phyloP scores from a whole-genome alignment of 2,888 invertebrate genomes.

The Pimpla rufipes region DNA sequence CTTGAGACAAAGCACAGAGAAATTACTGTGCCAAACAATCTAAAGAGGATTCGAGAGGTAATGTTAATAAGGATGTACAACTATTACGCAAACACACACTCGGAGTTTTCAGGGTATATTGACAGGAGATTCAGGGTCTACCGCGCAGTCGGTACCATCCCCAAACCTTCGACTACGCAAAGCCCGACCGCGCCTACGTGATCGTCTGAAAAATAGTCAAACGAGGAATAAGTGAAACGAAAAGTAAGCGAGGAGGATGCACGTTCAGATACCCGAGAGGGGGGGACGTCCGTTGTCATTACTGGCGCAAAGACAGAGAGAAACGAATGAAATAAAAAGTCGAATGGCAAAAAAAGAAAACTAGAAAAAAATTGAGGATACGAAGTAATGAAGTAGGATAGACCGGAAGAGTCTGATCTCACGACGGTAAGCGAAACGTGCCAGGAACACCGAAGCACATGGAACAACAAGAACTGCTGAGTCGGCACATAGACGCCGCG shows the following conservation, averaged over 20 bases:
- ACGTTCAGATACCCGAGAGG: slow-evolving; percentile 7
- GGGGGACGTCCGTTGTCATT: slow-evolving; percentile 3
- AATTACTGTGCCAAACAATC: too few relatives aligned
- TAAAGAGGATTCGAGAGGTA: slow-evolving; percentile 28
- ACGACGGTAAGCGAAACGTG: slow-evolving; percentile 57
- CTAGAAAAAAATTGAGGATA: slow-evolving; percentile 10
- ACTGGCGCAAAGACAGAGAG: neutral
- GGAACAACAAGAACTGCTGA: slow-evolving; percentile 39
- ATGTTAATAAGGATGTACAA: slow-evolving; percentile 45
- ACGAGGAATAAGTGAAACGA: slow-evolving; percentile 23
- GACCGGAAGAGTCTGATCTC: slow-evolving; percentile 55
- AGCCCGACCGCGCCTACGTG: slow-evolving; percentile 79
- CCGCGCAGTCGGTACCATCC: slow-evolving; percentile 71
- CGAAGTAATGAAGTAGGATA: slow-evolving; percentile 50
- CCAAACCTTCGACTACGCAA: slow-evolving; percentile 80
- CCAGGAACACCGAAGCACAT: slow-evolving; percentile 37
- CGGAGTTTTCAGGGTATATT: slow-evolving; percentile 73
- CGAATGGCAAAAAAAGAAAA: slow-evolving; percentile 18
- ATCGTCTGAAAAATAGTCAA: slow-evolving; percentile 76
- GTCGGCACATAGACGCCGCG: slow-evolving; percentile 15
- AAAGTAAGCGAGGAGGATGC: slow-evolving; percentile 7
- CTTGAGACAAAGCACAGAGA: neutral
- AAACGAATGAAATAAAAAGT: slow-evolving; percentile 13
- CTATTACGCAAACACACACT: slow-evolving; percentile 66
- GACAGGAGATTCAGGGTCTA: slow-evolving; percentile 71